These are phyloP conservation scores for Chloroceryle inda DNA, from an alignment of 2,797 vertebrate species.

Conservation along the genomic window DNA sequence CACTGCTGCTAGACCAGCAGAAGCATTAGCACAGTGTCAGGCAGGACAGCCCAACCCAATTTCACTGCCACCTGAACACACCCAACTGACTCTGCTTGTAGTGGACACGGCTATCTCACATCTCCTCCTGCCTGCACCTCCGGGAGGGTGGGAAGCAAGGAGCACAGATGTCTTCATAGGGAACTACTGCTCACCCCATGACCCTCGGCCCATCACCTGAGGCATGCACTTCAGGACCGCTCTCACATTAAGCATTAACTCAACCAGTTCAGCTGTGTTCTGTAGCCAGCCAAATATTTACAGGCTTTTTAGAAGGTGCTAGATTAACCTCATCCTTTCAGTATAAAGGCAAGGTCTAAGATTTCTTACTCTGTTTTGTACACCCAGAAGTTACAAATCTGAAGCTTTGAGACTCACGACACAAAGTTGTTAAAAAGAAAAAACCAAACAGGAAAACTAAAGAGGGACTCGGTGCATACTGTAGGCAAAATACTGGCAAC, in stretches of 20 bases:
- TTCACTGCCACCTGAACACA: background rate
- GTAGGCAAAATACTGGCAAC: constrained; percentile 48
- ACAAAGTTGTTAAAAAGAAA: background rate
- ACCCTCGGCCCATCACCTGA: background rate
- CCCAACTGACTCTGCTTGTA: accelerated
- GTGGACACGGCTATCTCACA: accelerated
- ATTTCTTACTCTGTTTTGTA: background rate
- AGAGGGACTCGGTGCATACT: background rate
- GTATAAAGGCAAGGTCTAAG: background rate
- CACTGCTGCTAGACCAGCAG: background rate
- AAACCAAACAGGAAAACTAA: constrained; percentile 44
- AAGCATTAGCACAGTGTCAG: background rate
- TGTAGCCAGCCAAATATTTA: constrained; percentile 52
- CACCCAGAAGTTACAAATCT: background rate
- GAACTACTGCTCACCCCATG: background rate
- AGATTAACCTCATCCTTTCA: constrained; percentile 44
- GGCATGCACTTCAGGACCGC: background rate
- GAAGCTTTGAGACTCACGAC: background rate
- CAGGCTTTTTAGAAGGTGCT: constrained; percentile 28
- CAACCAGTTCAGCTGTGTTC: background rate
- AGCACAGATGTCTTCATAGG: background rate
- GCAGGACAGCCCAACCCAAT: background rate
- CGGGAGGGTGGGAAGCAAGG: background rate
- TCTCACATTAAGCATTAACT: constrained; percentile 61
- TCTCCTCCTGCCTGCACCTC: background rate